A percentile compares a stretch with the other conserved stretches of the same genome.
These are phyloP conservation scores for Capitella teleta DNA, from an alignment of 1,140 invertebrate genomes.

Conservation along the genomic window DNA sequence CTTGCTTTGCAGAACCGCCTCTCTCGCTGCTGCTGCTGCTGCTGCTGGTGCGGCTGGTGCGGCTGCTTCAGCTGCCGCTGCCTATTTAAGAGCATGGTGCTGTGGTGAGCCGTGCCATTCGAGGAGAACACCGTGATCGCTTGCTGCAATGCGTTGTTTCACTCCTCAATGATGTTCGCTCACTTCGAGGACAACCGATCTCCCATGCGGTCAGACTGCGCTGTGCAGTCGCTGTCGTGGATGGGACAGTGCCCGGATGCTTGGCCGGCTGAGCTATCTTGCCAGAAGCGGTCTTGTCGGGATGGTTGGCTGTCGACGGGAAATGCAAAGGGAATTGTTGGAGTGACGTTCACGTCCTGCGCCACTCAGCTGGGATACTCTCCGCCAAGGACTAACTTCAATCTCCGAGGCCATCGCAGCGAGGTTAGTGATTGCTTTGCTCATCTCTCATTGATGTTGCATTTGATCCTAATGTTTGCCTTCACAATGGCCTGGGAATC, in stretches of 20 bases:
- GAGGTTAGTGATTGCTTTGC: constrained; percentile 62
- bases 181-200: constrained; percentile 81
- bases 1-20: too few relatives aligned
- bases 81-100: too few relatives aligned
- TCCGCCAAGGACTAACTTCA: constrained; percentile 80
- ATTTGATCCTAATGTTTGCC: too few relatives aligned
- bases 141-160: too few relatives aligned
- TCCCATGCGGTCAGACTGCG: constrained; percentile 87
- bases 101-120: too few relatives aligned
- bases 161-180: constrained; percentile 41
- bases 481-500: too few relatives aligned
- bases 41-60: too few relatives aligned
- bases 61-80: too few relatives aligned
- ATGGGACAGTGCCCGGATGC: constrained; percentile 96
- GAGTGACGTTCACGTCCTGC: constrained; percentile 89
- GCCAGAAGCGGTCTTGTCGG: constrained; percentile 89
- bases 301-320: constrained; percentile 96
- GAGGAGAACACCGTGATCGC: too few relatives aligned
- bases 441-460: too few relatives aligned
- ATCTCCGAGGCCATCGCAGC: constrained; percentile 87
- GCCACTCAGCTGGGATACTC: constrained; percentile 46
- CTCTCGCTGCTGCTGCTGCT: too few relatives aligned
- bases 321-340: constrained; percentile 84
- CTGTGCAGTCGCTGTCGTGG: constrained; percentile 88
- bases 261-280: constrained; percentile 83